Conservation (phyloP, 2,797 vertebrate genomes). For the Gallinago nigripennis region DNA sequence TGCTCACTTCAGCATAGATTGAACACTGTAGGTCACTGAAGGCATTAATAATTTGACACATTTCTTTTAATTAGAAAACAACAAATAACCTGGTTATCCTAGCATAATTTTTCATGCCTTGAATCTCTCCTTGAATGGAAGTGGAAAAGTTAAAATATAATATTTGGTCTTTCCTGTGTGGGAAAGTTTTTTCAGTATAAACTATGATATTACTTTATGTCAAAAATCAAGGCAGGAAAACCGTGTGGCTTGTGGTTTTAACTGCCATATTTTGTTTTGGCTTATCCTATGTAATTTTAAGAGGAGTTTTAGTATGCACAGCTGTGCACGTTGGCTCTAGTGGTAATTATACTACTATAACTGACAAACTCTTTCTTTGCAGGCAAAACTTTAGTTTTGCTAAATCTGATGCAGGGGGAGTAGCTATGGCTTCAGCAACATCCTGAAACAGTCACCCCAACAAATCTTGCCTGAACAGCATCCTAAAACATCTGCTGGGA, state of each 20-base stretch:
- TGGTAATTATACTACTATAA: neutral
- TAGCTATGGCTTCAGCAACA: neutral
- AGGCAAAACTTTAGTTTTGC: neutral
- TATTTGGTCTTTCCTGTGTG: neutral
- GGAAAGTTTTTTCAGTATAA: neutral
- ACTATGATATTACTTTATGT: neutral
- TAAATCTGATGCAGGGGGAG: neutral
- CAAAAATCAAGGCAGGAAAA: neutral
- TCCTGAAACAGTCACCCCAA: neutral
- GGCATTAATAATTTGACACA: neutral
- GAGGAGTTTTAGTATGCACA: neutral
- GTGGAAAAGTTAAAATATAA: neutral
- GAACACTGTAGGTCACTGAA: neutral
- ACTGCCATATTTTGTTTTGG: neutral
- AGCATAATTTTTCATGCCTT: neutral
- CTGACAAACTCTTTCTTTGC: neutral
- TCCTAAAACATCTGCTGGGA: neutral
- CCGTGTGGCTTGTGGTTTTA: neutral
- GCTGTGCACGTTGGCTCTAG: conserved; percentile 14
- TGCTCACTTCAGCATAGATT: too few species aligned
- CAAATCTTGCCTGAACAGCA: neutral
- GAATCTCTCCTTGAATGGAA: neutral
- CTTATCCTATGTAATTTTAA: neutral
- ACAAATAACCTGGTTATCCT: neutral
- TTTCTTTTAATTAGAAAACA: neutral